Conservation (phyloP, 2,113 vertebrate genomes). For the Mus pahari region DNA sequence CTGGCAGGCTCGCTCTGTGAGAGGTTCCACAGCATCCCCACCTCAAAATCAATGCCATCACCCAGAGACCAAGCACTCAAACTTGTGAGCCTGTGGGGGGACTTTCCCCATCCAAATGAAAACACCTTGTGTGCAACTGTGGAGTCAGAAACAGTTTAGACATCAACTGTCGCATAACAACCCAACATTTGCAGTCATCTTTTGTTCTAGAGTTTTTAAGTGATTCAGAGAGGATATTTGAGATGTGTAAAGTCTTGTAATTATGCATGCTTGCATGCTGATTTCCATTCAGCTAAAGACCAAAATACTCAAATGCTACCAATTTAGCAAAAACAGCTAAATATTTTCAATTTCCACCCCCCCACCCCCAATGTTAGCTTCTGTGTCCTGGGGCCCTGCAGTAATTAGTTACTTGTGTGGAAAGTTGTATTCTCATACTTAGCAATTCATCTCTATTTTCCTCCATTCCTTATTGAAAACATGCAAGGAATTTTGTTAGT, state of each 20-base stretch:
- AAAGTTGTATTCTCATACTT: conserved; percentile 45
- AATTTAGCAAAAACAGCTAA: conserved; percentile 27
- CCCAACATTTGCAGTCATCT: neutral
- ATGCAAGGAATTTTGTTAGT: conserved; percentile 41
- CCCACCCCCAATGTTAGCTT: neutral
- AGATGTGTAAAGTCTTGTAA: neutral
- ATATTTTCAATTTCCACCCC: neutral
- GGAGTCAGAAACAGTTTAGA: neutral
- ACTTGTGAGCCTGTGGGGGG: neutral
- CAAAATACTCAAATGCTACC: conserved; percentile 19
- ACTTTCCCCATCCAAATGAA: neutral
- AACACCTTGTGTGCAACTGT: neutral
- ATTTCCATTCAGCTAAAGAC: neutral
- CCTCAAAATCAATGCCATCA: neutral
- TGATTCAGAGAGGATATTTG: conserved; percentile 5
- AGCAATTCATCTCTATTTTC: conserved; percentile 36
- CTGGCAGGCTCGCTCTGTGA: neutral
- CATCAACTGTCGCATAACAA: neutral
- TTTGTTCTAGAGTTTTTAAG: conserved; percentile 25
- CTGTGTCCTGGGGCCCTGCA: conserved; percentile 43
- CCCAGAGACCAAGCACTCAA: neutral
- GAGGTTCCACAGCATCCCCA: neutral
- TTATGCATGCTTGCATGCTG: conserved; percentile 28
- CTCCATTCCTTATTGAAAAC: conserved; percentile 64
- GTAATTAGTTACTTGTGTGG: conserved; percentile 32